These are phyloP conservation scores for Pachyramphus minor DNA, from an alignment of 2,113 vertebrate species.

Conservation along the genomic window DNA sequence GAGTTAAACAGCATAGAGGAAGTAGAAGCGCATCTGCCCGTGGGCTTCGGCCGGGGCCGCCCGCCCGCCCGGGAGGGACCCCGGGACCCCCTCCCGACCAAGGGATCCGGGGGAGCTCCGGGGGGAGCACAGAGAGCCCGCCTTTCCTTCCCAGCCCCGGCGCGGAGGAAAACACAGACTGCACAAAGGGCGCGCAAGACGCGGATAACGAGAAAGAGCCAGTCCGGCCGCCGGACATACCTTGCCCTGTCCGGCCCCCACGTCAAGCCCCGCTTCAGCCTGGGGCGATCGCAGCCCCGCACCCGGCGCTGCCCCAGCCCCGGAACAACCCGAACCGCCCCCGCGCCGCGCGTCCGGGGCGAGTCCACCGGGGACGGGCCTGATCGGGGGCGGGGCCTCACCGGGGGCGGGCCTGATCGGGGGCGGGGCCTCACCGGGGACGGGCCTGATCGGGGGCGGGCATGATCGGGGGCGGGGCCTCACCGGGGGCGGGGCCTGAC, in stretches of 20 bases:
- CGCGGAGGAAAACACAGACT: not conserved
- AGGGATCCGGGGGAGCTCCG: not conserved
- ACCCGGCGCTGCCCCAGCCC: fast-evolving
- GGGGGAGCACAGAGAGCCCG: not conserved
- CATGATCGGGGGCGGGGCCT: no score
- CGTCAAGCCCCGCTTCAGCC: not conserved
- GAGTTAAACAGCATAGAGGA: not conserved
- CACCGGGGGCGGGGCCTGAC: no score
- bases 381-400: no score
- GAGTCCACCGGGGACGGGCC: no score
- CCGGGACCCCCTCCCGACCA: no score
- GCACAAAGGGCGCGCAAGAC: not conserved
- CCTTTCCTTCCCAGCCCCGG: not conserved
- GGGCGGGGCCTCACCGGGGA: no score
- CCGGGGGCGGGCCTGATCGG: no score
- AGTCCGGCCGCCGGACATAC: not conserved
- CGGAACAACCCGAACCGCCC: not conserved
- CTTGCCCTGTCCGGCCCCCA: not conserved
- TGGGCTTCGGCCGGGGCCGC: not conserved
- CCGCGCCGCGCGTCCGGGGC: no score
- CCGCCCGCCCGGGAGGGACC: no score
- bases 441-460: no score
- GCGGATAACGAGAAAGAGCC: not conserved
- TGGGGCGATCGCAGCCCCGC: fast-evolving
- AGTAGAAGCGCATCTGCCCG: not conserved